A percentile compares a stretch with the other conserved stretches of the same genome.
Conservation (phyloP, 1,140 invertebrate species). For the Drosophila mojavensis region DNA sequence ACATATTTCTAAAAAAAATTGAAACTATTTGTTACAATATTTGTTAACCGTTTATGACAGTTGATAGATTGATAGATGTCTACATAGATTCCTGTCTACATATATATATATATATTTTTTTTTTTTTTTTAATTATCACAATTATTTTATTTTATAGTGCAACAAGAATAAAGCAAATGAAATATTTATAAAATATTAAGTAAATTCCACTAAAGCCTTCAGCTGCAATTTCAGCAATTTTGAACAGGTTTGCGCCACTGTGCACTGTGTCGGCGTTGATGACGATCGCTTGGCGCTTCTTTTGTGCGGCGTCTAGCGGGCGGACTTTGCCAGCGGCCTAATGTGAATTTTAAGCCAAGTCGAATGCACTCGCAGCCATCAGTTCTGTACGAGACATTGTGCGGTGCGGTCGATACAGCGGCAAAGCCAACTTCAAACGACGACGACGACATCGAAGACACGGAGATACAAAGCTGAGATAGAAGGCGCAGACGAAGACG, state of each 20-base stretch:
- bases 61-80: too few relatives aligned
- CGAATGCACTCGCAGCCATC: constrained; percentile 69
- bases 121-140: too few relatives aligned
- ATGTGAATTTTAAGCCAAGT: constrained; percentile 78
- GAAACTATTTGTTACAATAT: too few relatives aligned
- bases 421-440: constrained; percentile 1
- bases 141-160: too few relatives aligned
- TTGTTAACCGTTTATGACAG: too few relatives aligned
- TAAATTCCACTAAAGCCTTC: too few relatives aligned
- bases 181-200: not conserved
- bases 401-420: constrained; percentile 59
- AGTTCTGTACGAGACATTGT: constrained; percentile 69
- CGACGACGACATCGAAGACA: constrained; percentile 1
- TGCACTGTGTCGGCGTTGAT: constrained; percentile 51
- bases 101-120: too few relatives aligned
- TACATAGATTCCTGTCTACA: too few relatives aligned
- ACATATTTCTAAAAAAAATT: too few relatives aligned
- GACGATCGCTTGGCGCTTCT: constrained; percentile 69
- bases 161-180: not conserved
- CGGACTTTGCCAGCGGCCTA: constrained; percentile 58
- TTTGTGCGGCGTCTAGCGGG: constrained; percentile 52
- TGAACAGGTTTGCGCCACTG: constrained; percentile 32
- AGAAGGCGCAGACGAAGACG: constrained; percentile 21
- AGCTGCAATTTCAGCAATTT: not conserved
- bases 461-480: constrained; percentile 32